Evolutionary conservation across 2,113 vertebrate genomes (phyloP).

Genomic region (Lipotes vexillifer): DNA sequence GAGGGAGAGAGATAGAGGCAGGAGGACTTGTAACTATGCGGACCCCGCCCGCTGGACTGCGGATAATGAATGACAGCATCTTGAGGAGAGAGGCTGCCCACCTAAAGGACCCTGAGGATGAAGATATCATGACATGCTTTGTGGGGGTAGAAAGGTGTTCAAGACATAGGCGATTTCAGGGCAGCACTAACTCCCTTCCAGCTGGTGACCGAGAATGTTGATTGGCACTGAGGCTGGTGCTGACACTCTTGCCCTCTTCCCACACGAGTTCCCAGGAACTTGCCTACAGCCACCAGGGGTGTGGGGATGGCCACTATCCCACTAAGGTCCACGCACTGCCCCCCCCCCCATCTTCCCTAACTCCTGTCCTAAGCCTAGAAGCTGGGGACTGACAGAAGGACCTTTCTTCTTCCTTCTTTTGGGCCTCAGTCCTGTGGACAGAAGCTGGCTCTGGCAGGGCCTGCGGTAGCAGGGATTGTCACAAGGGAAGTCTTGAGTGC

Average conservation of each 20-base stretch:
- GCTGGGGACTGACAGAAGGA: not conserved
- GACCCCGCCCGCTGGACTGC: not conserved
- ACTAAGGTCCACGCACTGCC: not conserved
- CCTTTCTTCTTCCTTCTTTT: not conserved
- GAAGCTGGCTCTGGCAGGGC: not conserved
- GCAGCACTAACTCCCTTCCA: not conserved
- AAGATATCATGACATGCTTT: constrained; percentile 56
- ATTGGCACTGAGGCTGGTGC: not conserved
- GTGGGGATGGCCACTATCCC: not conserved
- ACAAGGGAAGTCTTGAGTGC: not conserved
- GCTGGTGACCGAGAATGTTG: not conserved
- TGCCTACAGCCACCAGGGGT: not conserved
- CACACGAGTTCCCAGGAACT: not conserved
- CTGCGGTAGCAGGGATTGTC: not conserved
- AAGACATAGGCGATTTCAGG: not conserved
- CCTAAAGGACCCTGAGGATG: constrained; percentile 64
- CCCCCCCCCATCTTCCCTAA: not conserved
- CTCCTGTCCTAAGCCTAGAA: not conserved
- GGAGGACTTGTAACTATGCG: not conserved
- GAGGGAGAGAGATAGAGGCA: not conserved
- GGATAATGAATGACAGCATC: not conserved
- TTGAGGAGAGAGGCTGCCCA: constrained; percentile 2
- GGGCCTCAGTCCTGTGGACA: not conserved
- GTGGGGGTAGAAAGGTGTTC: not conserved
- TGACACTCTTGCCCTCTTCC: not conserved